Conservation (phyloP, 2,888 invertebrate species). For the Callosobruchus maculatus region DNA sequence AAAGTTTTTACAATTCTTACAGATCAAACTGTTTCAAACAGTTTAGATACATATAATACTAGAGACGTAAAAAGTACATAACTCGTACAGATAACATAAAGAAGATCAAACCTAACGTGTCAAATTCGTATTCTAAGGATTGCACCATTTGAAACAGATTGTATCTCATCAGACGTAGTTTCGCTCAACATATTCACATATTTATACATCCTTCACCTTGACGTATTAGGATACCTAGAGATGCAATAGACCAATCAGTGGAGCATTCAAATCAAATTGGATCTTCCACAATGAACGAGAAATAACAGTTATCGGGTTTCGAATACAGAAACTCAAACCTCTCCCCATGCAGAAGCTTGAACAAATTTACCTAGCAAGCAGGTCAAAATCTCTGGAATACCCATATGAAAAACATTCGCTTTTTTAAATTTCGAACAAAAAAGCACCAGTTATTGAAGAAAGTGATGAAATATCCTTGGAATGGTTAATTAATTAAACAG, state of each 20-base stretch:
- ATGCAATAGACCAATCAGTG: neutral
- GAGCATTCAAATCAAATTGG: neutral
- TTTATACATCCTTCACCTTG: constrained; percentile 50
- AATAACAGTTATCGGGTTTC: too few relatives aligned
- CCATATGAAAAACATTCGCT: too few relatives aligned
- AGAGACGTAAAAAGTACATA: neutral
- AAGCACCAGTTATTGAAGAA: too few relatives aligned
- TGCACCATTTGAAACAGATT: constrained; percentile 30
- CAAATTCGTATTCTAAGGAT: constrained; percentile 16
- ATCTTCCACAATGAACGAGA: too few relatives aligned
- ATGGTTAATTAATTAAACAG: too few relatives aligned
- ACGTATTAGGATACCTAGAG: neutral
- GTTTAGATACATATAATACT: constrained; percentile 9
- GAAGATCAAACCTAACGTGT: neutral
- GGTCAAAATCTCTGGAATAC: too few relatives aligned
- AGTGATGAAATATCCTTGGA: too few relatives aligned
- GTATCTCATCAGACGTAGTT: constrained; percentile 26
- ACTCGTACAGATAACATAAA: neutral
- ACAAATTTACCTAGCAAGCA: too few relatives aligned
- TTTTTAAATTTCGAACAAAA: too few relatives aligned
- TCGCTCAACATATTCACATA: constrained; percentile 47
- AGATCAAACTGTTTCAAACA: constrained; percentile 39
- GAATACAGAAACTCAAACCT: too few relatives aligned
- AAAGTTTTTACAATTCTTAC: constrained; percentile 42
- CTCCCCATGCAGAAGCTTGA: too few relatives aligned